A percentile compares a stretch with the other conserved stretches of the same genome.
These are phyloP conservation scores for Iselma pallidipennis DNA, from an alignment of 2,888 invertebrate species.

Conservation along the genomic window DNA sequence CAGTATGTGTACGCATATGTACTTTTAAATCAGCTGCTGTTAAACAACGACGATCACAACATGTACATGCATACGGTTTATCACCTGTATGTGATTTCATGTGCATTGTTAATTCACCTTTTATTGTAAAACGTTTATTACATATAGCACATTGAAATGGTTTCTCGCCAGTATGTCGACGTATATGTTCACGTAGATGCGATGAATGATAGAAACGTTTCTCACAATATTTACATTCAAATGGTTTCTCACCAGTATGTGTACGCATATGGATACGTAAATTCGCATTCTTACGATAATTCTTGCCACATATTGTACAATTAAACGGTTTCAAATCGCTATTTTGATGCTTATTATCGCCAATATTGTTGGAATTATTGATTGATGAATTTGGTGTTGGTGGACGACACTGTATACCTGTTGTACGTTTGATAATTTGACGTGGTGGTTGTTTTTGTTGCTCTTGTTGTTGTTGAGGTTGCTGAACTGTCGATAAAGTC, in stretches of 20 bases:
- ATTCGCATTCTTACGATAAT: slow-evolving; percentile 52
- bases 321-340: slow-evolving; percentile 38
- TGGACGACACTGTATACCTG: slow-evolving; percentile 39
- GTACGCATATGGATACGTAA: slow-evolving; percentile 52
- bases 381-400: slow-evolving; percentile 35
- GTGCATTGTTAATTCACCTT: slow-evolving; percentile 56
- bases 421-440: slow-evolving; percentile 47
- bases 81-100: slow-evolving; percentile 60
- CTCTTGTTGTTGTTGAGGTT: slow-evolving; percentile 10
- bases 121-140: slow-evolving; percentile 51
- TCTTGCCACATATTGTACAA: slow-evolving; percentile 49
- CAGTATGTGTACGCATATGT: slow-evolving; percentile 57
- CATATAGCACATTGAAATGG: slow-evolving; percentile 52
- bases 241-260: slow-evolving; percentile 54
- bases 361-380: background rate
- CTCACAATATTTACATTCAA: slow-evolving; percentile 53
- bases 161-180: slow-evolving; percentile 53
- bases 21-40: slow-evolving; percentile 59
- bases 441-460: slow-evolving; percentile 24
- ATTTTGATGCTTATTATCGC: slow-evolving; percentile 1
- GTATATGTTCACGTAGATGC: slow-evolving; percentile 50
- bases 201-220: slow-evolving; percentile 54
- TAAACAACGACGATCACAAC: slow-evolving; percentile 63
- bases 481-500: slow-evolving; percentile 7
- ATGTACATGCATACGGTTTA: slow-evolving; percentile 61